Evolutionary conservation across 2,797 vertebrate genomes (phyloP), one percentile per base, ranked within the genome.

Genomic region (Calcarius lapponicus): DNA sequence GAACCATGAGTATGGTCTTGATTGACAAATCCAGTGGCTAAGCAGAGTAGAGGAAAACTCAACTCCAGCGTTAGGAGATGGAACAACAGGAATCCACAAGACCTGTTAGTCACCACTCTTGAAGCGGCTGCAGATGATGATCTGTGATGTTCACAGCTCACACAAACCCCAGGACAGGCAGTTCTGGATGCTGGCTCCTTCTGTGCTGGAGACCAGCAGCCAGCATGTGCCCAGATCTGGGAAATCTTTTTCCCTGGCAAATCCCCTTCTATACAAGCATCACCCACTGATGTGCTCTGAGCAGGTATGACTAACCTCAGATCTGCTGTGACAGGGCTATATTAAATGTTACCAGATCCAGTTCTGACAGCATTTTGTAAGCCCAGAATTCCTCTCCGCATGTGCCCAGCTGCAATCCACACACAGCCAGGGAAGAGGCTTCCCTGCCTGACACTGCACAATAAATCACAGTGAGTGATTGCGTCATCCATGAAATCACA

Each of bases 401-500:
- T 0, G 12, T 76, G 79, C 56, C 57, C 32, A 0, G 71, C 66
- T 1, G 18, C 47, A 0, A 3, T 43, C 57, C 87, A 61, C 79
- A 80, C 4, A 11, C 62, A 96, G 51, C 11, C 50, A 51, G 53
- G 62, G 42, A 78, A 88, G 69, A 93, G 54, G 43, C 45, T 80
- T 75, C 66, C 69, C 65, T 58, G 47, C 72, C 89, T 73, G 71
- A 69, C 47, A 14, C 0, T 1, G n/a, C 0, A 1, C 71, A 87
- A 56, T 80, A 90, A 96, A 93, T 90, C 83, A 67, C 0, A 6
- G 29, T 9, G 20, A 53, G 82, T 31, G n/a, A 61, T 22, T 79
- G 82, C 51, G 60, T 80, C 62, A 85, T 72, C 82, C 85, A 42
- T 61, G 50, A 78, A 86, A 80, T 88, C 72, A 78, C 69, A 90